phyloP scores from a whole-genome alignment of 2,888 invertebrate species.

The Sphaerophoria rueppellii region DNA sequence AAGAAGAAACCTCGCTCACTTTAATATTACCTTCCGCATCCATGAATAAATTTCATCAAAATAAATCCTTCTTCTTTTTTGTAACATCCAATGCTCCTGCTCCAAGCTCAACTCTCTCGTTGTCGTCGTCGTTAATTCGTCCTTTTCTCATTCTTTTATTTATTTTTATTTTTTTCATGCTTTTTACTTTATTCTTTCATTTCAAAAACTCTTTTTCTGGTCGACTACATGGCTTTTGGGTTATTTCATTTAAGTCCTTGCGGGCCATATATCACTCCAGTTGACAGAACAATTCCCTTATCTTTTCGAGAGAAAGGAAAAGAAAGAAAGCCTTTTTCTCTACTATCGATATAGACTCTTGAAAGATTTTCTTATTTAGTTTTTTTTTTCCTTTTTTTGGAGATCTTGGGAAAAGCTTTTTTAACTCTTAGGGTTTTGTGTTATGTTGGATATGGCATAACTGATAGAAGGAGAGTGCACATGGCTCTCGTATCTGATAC shows the following conservation, averaged over 20 bases:
- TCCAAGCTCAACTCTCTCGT: background rate
- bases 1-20: background rate
- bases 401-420: conserved; percentile 46
- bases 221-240: conserved; percentile 71
- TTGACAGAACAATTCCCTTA: conserved; percentile 87
- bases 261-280: conserved; percentile 87
- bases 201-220: conserved; percentile 60
- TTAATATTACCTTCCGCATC: conserved; percentile 45
- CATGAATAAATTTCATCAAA: conserved; percentile 68
- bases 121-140: conserved; percentile 64
- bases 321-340: conserved; percentile 78
- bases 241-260: conserved; percentile 83
- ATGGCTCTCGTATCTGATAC: too few relatives aligned
- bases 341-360: conserved; percentile 77
- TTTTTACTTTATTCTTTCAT: conserved; percentile 11
- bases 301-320: conserved; percentile 79
- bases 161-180: background rate
- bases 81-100: too few relatives aligned
- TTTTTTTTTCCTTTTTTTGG: conserved; percentile 62
- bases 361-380: conserved; percentile 60
- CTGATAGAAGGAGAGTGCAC: too few relatives aligned
- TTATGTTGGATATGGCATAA: too few relatives aligned
- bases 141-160: conserved; percentile 35
- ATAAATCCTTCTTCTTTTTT: conserved; percentile 56
- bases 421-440: conserved; percentile 40